These are phyloP conservation scores for Horisme vitalbata DNA, from an alignment of 2,888 invertebrate species.

Conservation along the genomic window DNA sequence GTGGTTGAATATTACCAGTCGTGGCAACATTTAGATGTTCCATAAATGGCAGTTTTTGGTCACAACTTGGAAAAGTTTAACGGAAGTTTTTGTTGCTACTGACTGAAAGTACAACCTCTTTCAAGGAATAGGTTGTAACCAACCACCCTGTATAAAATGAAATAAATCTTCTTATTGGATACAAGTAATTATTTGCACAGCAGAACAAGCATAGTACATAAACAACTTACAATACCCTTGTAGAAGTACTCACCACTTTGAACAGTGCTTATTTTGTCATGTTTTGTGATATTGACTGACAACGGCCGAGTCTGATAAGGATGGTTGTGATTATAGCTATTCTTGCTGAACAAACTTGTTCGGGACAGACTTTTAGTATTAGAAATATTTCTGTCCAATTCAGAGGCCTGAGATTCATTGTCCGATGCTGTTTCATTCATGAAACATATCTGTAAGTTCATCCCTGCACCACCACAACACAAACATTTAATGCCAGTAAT, in stretches of 20 bases:
- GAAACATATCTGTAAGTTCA: conserved; percentile 97
- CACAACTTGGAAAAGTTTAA: too few relatives aligned
- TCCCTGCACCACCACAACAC: conserved; percentile 81
- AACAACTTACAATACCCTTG: conserved; percentile 36
- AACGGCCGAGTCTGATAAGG: conserved; percentile 77
- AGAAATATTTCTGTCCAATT: conserved; percentile 83
- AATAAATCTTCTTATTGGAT: too few relatives aligned
- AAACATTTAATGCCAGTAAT: conserved; percentile 37
- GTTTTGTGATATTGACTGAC: conserved; percentile 73
- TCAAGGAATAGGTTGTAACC: too few relatives aligned
- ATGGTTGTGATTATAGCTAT: conserved; percentile 73
- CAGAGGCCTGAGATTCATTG: conserved; percentile 90
- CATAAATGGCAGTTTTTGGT: too few relatives aligned
- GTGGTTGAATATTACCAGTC: too few relatives aligned
- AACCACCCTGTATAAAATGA: too few relatives aligned
- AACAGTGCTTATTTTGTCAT: conserved; percentile 68
- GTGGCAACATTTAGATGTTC: too few relatives aligned
- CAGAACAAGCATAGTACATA: not conserved
- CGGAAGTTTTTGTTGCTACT: too few relatives aligned
- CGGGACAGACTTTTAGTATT: conserved; percentile 67
- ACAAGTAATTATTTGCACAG: too few relatives aligned
- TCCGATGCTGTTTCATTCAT: conserved; percentile 96
- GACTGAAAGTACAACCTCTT: too few relatives aligned
- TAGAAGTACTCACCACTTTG: conserved; percentile 68
- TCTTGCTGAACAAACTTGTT: conserved; percentile 72